These are phyloP conservation scores for Oncorhynchus nerka DNA, from an alignment of 2,113 vertebrate genomes.

Conservation along the genomic window DNA sequence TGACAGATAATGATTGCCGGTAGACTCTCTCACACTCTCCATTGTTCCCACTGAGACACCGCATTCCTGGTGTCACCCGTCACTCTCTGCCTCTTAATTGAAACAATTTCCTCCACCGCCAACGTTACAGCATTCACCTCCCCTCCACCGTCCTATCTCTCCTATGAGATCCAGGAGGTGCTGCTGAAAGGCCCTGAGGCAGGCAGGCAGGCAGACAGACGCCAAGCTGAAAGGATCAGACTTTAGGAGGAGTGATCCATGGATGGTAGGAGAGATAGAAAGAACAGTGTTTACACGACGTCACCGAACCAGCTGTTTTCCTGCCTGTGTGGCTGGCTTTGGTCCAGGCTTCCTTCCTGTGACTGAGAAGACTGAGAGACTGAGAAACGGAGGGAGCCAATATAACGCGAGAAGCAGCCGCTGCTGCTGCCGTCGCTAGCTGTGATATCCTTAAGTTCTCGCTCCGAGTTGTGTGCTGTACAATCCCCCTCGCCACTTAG, in stretches of 20 bases:
- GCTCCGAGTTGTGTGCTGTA: constrained; percentile 53
- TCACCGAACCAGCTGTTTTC: constrained; percentile 42
- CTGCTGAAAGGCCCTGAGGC: constrained; percentile 34
- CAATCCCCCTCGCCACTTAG: constrained; percentile 60
- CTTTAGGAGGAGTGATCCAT: constrained; percentile 47
- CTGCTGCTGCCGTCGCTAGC: background rate
- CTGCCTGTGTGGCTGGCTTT: constrained; percentile 51
- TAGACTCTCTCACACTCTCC: constrained; percentile 49
- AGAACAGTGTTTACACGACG: constrained; percentile 34
- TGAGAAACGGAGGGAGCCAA: constrained; percentile 24
- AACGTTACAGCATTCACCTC: constrained; percentile 30
- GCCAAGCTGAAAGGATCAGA: constrained; percentile 51
- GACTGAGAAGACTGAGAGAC: constrained; percentile 44
- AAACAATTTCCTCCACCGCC: constrained; percentile 64
- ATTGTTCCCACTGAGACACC: constrained; percentile 48
- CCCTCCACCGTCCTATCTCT: constrained; percentile 8
- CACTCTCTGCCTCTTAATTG: constrained; percentile 67
- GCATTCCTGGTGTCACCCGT: constrained; percentile 54
- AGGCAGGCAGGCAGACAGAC: constrained; percentile 33
- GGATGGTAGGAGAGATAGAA: constrained; percentile 5
- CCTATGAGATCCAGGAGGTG: constrained; percentile 24
- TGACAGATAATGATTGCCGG: constrained; percentile 61
- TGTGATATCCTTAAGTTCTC: constrained; percentile 68
- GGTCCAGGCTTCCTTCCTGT: constrained; percentile 59
- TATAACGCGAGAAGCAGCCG: background rate